These are phyloP conservation scores for Coleophora deauratella DNA, from an alignment of 2,888 invertebrate genomes.

Conservation along the genomic window DNA sequence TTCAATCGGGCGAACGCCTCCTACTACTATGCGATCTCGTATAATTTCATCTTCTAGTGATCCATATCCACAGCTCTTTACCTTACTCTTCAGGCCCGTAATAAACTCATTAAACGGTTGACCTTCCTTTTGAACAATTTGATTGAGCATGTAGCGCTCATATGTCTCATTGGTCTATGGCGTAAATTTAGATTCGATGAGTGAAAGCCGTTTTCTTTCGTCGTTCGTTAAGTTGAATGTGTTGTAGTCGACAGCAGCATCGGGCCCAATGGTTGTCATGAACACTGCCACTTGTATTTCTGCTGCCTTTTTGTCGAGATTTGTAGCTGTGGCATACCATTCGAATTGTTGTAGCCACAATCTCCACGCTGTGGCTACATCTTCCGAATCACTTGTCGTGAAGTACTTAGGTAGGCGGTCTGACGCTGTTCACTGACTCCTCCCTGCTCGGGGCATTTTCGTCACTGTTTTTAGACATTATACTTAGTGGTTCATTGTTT, in stretches of 20 bases:
- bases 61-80: conserved; percentile 6
- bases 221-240: not conserved
- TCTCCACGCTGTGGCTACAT: not conserved
- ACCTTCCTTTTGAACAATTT: conserved; percentile 1
- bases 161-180: conserved; percentile 3
- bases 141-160: conserved; percentile 3
- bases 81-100: conserved; percentile 1
- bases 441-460: no score
- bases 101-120: conserved; percentile 2
- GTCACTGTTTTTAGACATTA: not conserved
- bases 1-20: no score
- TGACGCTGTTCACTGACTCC: not conserved
- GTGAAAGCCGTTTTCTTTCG: not conserved
- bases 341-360: conserved; percentile 6
- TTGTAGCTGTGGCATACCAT: conserved; percentile 6
- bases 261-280: conserved; percentile 5
- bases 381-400: not conserved
- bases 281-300: conserved; percentile 6
- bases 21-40: not conserved
- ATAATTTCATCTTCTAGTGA: conserved; percentile 2
- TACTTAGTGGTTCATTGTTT: no score
- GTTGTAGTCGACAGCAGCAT: conserved; percentile 4
- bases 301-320: conserved; percentile 2
- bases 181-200: not conserved
- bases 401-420: conserved; percentile 3